Base-by-base conservation (phyloP, 1,140 invertebrate species). In the Odontomachus brunneus region DNA sequence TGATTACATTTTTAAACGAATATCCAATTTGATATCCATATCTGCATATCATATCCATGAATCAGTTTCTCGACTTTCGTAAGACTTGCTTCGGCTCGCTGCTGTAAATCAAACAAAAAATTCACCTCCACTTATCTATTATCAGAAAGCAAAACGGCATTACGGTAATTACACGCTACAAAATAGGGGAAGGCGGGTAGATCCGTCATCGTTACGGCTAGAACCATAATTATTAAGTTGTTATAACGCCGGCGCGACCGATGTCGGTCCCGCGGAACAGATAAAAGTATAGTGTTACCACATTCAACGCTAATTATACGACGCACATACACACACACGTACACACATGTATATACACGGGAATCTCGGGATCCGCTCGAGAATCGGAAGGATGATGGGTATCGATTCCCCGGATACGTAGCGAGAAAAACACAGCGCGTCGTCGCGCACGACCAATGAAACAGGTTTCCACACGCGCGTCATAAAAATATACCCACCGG, bases 391-490 rank as follows among this genome's bases (percentile, higher is more conserved):
- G 26, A 26, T 22, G 15, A 22, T 12, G 55, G 17, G 26, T 44
- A 17, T 53, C n/a, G 60, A 69, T 57, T 55, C 2, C 24, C 11
- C 33, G 33, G 14, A 3, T 15, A 55, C 26, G 15, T 15, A 7
- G 38, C 38, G 38, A 29, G 63, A 57, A 69, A 57, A 71, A 80
- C 33, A 26, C 65, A 44, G 17, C 17, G 9, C 19, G 19, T n/a
- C 51, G 22, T 76, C 59, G n/a, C 33, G 75, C 75, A 69, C 51
- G 83, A 85, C 53, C 67, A 89, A 87, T 89, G 85, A 59, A 91
- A 91, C 90, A 85, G 90, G 90, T 90, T 91, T 91, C 65, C 89
- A 82, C 75, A 60, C 69, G 78, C 71, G 87, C 82, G 84, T 89
- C 85, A 90, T 90, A 90, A 90, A 90, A 90, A 86, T 90, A 78